A percentile compares a stretch with the other conserved stretches of the same genome.
These are phyloP conservation scores for Malurus splendens DNA, from an alignment of 2,797 vertebrate species.

Conservation along the genomic window DNA sequence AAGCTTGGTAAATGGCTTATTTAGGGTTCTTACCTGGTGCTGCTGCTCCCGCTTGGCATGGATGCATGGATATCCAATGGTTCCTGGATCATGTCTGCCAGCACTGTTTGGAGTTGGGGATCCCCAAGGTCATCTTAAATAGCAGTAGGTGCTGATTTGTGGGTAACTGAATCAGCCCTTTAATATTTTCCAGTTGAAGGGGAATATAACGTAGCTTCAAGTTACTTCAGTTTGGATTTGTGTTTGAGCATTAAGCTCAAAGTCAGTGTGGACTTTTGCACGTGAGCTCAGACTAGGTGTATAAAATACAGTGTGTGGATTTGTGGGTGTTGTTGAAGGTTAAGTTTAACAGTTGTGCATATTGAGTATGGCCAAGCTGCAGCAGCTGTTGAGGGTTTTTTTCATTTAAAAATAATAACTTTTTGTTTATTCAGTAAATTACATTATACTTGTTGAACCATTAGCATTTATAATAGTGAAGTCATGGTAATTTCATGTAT, in stretches of 20 bases:
- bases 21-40: not conserved
- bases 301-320: not conserved
- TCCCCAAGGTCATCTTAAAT: not conserved
- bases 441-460: not conserved
- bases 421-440: not conserved
- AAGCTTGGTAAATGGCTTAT: not conserved
- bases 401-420: not conserved
- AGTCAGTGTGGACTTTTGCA: not conserved
- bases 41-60: not conserved
- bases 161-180: not conserved
- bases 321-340: not conserved
- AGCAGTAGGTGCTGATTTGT: not conserved
- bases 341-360: not conserved
- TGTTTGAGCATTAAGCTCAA: not conserved
- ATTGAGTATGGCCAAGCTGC: not conserved
- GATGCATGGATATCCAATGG: not conserved
- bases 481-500: not conserved
- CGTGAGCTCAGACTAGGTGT: not conserved
- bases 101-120: accelerated
- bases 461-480: not conserved
- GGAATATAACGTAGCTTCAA: not conserved
- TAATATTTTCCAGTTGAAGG: not conserved
- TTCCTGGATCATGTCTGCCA: not conserved
- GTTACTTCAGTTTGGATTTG: not conserved
- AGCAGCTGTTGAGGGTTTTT: not conserved